Base-by-base conservation (phyloP, 2,797 vertebrate species). In the Sebastes matsubarae region DNA sequence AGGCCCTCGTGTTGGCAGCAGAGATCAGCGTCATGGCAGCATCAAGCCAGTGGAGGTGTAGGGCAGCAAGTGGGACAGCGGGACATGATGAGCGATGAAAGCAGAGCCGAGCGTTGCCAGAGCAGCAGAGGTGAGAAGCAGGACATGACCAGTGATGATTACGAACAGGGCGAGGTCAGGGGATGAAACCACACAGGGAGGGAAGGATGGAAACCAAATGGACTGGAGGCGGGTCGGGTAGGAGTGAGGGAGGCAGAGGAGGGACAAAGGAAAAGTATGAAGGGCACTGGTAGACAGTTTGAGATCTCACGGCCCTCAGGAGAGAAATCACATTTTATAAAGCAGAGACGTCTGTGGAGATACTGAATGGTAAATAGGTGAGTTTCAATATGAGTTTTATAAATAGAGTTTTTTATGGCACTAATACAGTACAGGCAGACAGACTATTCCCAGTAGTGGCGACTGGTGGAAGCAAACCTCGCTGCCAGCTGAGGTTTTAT, bases 61-160 rank as follows among this genome's bases (percentile, higher is more conserved):
- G 87, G 75, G 77, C 84, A 46, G 83, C 72, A 68, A 81, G 83
- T 82, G 79, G 91, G 83, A 86, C 75, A 81, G 75, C 68, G 4
- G 67, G 81, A 86, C 85, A 75, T 55, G 72, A 82, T 90, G 90
- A 88, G 80, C 30, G 63, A 81, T 86, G 86, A 87, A 88, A 87
- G 79, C 79, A 38, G 79, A 85, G 85, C 52, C 4, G 32, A 72
- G 83, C 24, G 22, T 75, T 76, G 80, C 73, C 84, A 74, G 81
- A 80, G 88, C 64, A 60, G 71, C 84, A 83, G 79, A 92, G 90
- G 89, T 92, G 87, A 87, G 87, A 79, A 72, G 76, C 84, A 71
- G 84, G 87, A 89, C 88, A 79, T 72, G 88, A 85, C 79, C 68
- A 6, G 83, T 25, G 73, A 81, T 91, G 87, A 92, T 90, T 72